Evolutionary conservation across 2,888 invertebrate species (phyloP), one percentile per base, ranked within the genome.

Genomic region (Drosophila planitibia): DNA sequence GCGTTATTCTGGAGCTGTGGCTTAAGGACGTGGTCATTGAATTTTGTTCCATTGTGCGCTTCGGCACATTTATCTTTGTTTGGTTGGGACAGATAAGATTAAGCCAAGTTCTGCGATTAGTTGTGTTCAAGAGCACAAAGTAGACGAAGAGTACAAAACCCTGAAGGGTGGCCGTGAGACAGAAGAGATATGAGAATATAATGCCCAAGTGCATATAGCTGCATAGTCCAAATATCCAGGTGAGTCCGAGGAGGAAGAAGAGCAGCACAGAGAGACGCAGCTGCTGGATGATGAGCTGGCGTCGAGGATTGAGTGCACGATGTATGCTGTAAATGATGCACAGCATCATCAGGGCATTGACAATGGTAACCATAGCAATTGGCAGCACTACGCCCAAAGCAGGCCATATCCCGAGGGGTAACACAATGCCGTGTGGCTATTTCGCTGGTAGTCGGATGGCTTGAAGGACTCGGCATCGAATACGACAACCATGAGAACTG

Each of bases 81-180:
- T 37, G 22, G 3, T 16, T 47, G 32, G 39, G 49, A 12, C 82
- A 81, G 12, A 83, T 44, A 1, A 88, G 32, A 5, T 7, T 35
- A 9, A 73, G 25, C 89, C 90, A 85, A 9, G 86, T 71, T 1
- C 41, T 30, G 25, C 83, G 73, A 39, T 95, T 95, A 16, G 92
- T 91, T 1, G 94, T 94, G 90, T 95, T 95, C 62, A 95, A 93
- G 25, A 95, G 87, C 10, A 95, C 94, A 88, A 95, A 95, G 91
- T 95, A 95, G 25, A 95, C 87, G 81, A 95, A 95, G 19, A 95
- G 92, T 12, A 95, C 94, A 87, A 95, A 95, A 0, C 95, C 95
- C 85, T 95, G 95, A 28, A 95, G 78, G 0, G 95, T 95, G 7
- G 95, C 95, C 1, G 95, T 95, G n/a, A 95, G 87, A 85, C 95